Evolutionary conservation across 2,797 vertebrate species (phyloP), one percentile per base, ranked within the genome.

Genomic region (Diglossa cyanea): DNA sequence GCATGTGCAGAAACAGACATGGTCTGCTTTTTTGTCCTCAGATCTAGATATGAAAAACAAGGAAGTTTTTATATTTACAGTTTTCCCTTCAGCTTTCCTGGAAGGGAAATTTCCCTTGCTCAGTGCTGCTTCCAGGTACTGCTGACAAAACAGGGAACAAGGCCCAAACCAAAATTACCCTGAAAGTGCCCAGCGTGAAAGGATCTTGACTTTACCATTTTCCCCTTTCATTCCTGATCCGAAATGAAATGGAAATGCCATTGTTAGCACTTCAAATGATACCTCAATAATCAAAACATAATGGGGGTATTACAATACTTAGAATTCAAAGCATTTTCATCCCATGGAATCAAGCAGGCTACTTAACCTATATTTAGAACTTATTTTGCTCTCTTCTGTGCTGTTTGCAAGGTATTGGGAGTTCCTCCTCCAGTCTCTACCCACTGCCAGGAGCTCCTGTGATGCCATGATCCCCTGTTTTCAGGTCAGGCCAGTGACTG

Each of bases 1-100:
- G 8, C 13, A n/a, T 0, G 0, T 0, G 0, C 20, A 83, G 28
- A 65, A 71, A 71, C 6, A 57, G 31, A 33, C 14, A 6, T 7
- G 16, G 18, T 40, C 55, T 50, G 17, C 13, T 40, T 85, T 85
- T 74, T 35, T 33, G 10, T 70, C 39, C 17, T 86, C 20, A 54
- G 39, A 68, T 61, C 66, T 55, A 77, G 40, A 77, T 57, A 16
- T 20, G 45, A 76, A 80, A 88, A 80, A 40, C 7, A 39, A 67
- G n/a, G 6, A 21, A 8, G 11, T 9, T 42, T 80, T 92, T 68
- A 14, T 25, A 33, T 85, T 75, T 73, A 47, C 16, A 74, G 6
- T 60, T 63, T 67, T 14, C 18, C 19, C 12, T 55, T 75, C 47
- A 75, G 16, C 26, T 65, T 78, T 78, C 16, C 48, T 70, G 63